These are phyloP conservation scores for Borostomias antarcticus DNA, from an alignment of 2,797 vertebrate species.

Conservation along the genomic window DNA sequence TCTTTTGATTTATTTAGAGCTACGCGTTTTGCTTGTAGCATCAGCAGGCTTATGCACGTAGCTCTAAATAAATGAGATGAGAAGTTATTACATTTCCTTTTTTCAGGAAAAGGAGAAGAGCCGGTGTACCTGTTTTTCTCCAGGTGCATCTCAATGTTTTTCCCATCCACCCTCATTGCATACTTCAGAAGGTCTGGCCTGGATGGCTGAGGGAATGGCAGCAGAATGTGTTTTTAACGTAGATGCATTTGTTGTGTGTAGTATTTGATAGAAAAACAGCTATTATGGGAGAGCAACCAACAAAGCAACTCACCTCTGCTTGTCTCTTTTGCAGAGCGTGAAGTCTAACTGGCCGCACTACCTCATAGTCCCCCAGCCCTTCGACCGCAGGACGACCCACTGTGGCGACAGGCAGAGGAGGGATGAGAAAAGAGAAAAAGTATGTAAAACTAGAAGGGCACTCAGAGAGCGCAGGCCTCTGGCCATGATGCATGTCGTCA, in stretches of 20 bases:
- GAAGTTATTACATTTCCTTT: neutral
- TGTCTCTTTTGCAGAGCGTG: constrained; percentile 71
- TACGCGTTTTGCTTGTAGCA: too few species aligned
- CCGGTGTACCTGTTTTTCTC: constrained; percentile 70
- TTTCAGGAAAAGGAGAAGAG: too few species aligned
- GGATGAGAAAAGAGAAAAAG: neutral
- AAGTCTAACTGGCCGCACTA: constrained; percentile 73
- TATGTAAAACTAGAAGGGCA: too few species aligned
- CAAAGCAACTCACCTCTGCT: constrained; percentile 54
- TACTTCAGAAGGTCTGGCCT: constrained; percentile 68
- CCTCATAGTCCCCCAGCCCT: constrained; percentile 61
- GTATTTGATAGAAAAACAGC: neutral
- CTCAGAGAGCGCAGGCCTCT: too few species aligned
- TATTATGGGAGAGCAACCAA: neutral
- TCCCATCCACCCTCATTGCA: constrained; percentile 67
- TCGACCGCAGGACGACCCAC: constrained; percentile 54
- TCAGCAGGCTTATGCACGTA: too few species aligned
- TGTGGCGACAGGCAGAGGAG: constrained; percentile 42
- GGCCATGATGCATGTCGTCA: too few species aligned
- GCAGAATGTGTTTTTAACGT: neutral
- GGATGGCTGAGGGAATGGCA: constrained; percentile 31
- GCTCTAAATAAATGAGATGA: too few species aligned
- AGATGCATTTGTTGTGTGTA: neutral
- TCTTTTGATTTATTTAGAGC: too few species aligned
- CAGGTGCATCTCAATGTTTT: constrained; percentile 71